Evolutionary conservation across 2,797 vertebrate genomes (phyloP).

Genomic region (Pterois miles): DNA sequence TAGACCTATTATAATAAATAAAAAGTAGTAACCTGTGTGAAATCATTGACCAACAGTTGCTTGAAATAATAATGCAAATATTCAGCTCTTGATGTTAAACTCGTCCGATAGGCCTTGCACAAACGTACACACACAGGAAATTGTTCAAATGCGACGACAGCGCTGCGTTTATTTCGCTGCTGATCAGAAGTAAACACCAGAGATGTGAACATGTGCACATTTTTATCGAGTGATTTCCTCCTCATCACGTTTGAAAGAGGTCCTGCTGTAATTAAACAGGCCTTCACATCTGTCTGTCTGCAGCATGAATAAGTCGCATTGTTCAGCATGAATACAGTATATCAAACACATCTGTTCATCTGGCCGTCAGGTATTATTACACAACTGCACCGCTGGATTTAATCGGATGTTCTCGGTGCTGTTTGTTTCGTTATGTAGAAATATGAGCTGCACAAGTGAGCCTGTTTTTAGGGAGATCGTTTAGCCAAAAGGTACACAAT

Average conservation of each 20-base stretch:
- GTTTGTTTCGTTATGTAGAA: not conserved
- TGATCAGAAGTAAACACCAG: not conserved
- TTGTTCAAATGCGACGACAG: not conserved
- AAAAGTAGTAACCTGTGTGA: not conserved
- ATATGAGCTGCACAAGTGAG: not conserved
- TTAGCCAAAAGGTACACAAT: not conserved
- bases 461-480: not conserved
- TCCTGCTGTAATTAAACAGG: conserved; percentile 18
- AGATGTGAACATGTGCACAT: not conserved
- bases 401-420: not conserved
- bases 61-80: not conserved
- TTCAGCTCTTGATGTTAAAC: not conserved
- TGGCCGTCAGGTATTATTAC: not conserved
- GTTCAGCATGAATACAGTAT: not conserved
- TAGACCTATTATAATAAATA: not conserved
- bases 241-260: not conserved
- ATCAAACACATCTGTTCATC: conserved; percentile 18
- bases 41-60: not conserved
- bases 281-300: not conserved
- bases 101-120: not conserved
- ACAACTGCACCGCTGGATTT: not conserved
- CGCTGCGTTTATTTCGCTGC: conserved; percentile 15
- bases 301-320: conserved; percentile 15
- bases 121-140: not conserved
- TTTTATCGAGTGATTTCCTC: not conserved